Conservation (phyloP, 2,113 vertebrate species). For the Tichodroma muraria region DNA sequence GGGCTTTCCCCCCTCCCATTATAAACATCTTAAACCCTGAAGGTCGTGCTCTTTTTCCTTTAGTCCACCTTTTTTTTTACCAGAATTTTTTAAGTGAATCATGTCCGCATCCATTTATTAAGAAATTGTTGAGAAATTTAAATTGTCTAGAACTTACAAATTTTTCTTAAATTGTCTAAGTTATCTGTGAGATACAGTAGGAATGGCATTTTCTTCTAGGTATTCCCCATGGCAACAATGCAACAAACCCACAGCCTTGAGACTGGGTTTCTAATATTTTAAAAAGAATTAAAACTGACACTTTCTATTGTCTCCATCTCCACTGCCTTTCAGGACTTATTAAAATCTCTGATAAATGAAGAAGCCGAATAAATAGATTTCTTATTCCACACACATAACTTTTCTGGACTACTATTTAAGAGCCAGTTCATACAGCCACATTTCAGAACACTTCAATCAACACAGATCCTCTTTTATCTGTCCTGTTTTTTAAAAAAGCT, state of each 20-base stretch:
- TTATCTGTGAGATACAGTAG: neutral
- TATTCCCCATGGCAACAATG: neutral
- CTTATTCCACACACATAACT: neutral
- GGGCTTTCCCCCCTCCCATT: rapidly evolving
- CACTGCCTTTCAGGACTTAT: neutral
- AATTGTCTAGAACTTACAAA: neutral
- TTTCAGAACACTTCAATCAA: neutral
- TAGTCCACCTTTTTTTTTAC: neutral
- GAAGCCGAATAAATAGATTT: neutral
- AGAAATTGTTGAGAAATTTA: neutral
- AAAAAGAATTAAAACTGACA: neutral
- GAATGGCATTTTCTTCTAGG: neutral
- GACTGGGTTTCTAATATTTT: neutral
- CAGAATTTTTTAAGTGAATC: neutral
- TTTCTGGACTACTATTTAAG: neutral
- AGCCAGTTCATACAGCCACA: neutral
- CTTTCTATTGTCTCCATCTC: neutral
- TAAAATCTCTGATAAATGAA: neutral
- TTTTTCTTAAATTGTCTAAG: neutral
- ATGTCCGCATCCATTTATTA: neutral
- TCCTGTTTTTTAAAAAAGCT: neutral
- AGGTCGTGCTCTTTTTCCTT: neutral
- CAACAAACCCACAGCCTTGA: neutral
- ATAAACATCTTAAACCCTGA: neutral
- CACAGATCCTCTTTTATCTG: neutral